Conservation (phyloP, 1,140 invertebrate species). For the Dolichoris vasculosae region DNA sequence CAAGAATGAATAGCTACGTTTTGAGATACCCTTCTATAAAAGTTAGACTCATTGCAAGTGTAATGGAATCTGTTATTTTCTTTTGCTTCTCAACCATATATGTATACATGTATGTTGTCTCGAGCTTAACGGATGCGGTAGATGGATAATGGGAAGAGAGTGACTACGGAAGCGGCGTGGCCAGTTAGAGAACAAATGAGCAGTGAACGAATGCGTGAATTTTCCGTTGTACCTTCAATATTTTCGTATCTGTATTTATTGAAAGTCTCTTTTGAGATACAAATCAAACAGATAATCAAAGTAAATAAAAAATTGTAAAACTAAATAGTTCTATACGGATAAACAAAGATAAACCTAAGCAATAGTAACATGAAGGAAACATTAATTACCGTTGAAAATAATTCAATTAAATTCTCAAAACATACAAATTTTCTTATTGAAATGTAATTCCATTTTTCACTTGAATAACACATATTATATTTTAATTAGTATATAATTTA, state of each 20-base stretch:
- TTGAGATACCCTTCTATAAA: neutral
- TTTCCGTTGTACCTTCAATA: neutral
- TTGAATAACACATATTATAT: no score
- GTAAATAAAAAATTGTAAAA: neutral
- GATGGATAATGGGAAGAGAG: neutral
- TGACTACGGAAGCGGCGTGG: slow-evolving; percentile 20
- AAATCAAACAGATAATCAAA: no score
- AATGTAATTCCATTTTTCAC: no score
- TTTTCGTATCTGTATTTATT: neutral
- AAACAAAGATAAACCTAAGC: neutral
- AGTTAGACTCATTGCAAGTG: neutral
- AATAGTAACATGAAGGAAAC: no score
- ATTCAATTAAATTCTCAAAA: no score
- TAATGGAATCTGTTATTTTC: slow-evolving; percentile 4
- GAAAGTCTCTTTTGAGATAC: neutral
- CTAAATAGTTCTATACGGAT: neutral
- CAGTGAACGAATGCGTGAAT: slow-evolving; percentile 23
- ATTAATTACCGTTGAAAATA: no score
- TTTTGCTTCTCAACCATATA: neutral
- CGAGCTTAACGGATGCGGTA: neutral
- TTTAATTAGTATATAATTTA: no score
- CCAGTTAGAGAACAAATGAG: slow-evolving; percentile 20
- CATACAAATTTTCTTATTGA: no score
- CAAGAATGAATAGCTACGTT: neutral
- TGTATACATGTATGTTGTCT: neutral